These are phyloP conservation scores for Caenorhabditis sulstoni DNA, from an alignment of 2,888 invertebrate species.

Conservation along the genomic window DNA sequence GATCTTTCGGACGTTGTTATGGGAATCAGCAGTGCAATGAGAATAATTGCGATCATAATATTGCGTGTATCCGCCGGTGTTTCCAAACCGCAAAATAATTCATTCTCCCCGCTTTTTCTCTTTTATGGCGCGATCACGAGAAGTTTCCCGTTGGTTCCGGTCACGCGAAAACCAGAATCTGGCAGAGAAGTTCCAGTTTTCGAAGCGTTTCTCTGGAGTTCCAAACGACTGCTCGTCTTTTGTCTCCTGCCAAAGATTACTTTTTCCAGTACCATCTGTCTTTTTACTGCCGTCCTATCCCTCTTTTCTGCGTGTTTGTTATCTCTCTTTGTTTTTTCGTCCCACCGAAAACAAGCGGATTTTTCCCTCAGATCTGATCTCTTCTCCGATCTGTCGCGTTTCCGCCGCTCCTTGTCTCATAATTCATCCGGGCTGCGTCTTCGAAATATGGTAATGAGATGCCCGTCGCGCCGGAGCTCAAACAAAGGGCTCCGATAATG, in stretches of 20 bases:
- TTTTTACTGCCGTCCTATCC: constrained; percentile 18
- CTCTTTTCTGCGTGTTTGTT: constrained; percentile 1
- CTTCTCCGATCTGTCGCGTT: too few relatives aligned
- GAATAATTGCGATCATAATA: too few relatives aligned
- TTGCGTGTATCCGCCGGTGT: too few relatives aligned
- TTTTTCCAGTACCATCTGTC: constrained; percentile 29
- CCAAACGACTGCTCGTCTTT: not conserved
- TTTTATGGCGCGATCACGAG: too few relatives aligned
- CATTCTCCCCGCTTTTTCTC: too few relatives aligned
- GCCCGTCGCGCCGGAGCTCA: constrained; percentile 11
- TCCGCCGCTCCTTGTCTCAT: not conserved
- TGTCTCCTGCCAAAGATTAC: not conserved
- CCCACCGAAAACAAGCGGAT: not conserved
- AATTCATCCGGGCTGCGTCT: constrained; percentile 11
- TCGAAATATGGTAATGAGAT: constrained; percentile 31
- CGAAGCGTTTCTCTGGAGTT: too few relatives aligned
- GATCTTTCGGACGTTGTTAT: too few relatives aligned
- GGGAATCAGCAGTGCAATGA: too few relatives aligned
- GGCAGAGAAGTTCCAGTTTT: too few relatives aligned
- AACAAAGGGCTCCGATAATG: constrained; percentile 15
- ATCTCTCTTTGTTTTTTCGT: constrained; percentile 7
- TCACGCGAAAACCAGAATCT: too few relatives aligned
- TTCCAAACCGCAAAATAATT: too few relatives aligned
- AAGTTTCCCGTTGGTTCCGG: too few relatives aligned
- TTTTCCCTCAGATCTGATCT: not conserved